phyloP scores from a whole-genome alignment of 2,888 invertebrate genomes.

The Platycheirus albimanus region DNA sequence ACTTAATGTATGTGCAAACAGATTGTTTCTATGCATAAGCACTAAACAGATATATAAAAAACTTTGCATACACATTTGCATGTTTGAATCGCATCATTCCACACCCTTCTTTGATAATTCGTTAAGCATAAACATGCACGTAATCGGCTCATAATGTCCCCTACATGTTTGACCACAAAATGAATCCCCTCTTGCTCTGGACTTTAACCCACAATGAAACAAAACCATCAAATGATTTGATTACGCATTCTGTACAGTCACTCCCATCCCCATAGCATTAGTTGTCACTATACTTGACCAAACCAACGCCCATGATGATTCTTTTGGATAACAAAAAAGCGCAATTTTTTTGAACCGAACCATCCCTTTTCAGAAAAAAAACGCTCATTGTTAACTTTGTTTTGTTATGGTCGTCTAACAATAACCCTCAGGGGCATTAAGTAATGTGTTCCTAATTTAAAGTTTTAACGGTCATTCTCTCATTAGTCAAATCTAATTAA shows the following conservation, averaged over 20 bases:
- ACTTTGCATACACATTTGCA: too few species aligned
- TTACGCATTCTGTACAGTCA: constrained; percentile 22
- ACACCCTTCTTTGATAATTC: too few species aligned
- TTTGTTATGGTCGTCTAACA: background rate
- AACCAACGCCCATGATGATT: constrained; percentile 32
- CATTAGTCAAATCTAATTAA: constrained; percentile 2
- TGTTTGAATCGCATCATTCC: too few species aligned
- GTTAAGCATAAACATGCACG: too few species aligned
- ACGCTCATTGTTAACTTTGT: background rate
- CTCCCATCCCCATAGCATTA: constrained; percentile 3
- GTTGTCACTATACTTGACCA: constrained; percentile 1
- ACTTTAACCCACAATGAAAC: background rate
- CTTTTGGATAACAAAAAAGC: background rate
- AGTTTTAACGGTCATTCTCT: background rate
- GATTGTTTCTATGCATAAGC: too few species aligned
- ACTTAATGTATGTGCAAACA: too few species aligned
- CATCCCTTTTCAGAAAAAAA: background rate
- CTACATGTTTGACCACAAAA: too few species aligned
- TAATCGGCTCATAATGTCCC: too few species aligned
- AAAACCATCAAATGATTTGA: background rate
- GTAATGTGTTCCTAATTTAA: background rate
- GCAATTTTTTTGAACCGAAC: background rate
- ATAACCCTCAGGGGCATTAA: too few species aligned
- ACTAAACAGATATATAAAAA: too few species aligned
- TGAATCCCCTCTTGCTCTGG: background rate